Evolutionary conservation across 2,888 invertebrate species (phyloP), one percentile per base, ranked within the genome.

Genomic region (Epistrophe eligans): DNA sequence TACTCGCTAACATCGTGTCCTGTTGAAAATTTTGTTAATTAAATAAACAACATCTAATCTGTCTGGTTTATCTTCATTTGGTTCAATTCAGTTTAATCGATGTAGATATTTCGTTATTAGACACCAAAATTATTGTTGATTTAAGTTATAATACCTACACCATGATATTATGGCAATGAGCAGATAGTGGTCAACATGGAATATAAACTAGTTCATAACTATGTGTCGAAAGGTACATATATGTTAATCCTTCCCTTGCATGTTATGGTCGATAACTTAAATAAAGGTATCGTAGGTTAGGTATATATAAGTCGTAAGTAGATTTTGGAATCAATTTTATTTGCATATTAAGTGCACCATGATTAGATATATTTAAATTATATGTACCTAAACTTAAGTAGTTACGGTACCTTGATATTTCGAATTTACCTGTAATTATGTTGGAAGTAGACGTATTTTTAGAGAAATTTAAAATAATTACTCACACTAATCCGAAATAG

Each of bases 301-400:
- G 24, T 24, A 24, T 3, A 24, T 24, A 24, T 32, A 28, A 15
- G 17, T 48, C 9, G 0, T 43, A 66, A 66, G 66, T 48, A 70
- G 7, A 70, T 70, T 55, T 70, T 11, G 28, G 55, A 52, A 40
- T 70, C 67, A 70, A 70, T 70, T 52, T 19, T n/a, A 70, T 70
- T 70, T 70, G 67, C 67, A 70, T 70, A 70, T 52, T 40, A 24
- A n/a, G 38, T 66, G 13, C 32, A 32, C 7, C 7, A 32, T 35
- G 48, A 19, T 60, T 50, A n/a, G n/a, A n/a, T n/a, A 48, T 50
- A 19, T 50, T 50, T 9, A 67, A 50, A 67, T 28, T 4, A 17
- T 17, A 17, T 50, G 35, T 50, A 45, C 19, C n/a, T n/a, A n/a
- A n/a, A 45, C 64, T 64, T 28, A 64, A 64, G 9, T 45, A 35